phyloP scores from a whole-genome alignment of 2,113 vertebrate species.

The Sus scrofa region DNA sequence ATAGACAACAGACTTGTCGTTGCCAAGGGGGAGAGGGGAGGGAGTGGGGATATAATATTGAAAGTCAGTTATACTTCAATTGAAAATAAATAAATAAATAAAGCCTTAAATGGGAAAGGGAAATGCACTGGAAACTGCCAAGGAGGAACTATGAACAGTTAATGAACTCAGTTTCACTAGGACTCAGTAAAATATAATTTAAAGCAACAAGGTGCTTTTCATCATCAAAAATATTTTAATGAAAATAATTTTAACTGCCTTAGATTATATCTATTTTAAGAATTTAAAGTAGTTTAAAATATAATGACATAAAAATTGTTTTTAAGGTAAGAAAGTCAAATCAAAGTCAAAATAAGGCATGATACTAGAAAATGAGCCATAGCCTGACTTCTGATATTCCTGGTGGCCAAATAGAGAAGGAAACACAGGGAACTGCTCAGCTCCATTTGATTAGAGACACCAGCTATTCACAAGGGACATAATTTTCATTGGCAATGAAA shows the following conservation, averaged over 20 bases:
- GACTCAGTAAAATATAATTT: background rate
- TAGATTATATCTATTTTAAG: background rate
- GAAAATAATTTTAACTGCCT: constrained; percentile 16
- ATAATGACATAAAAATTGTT: constrained; percentile 21
- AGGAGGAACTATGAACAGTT: background rate
- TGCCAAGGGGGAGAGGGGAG: no score
- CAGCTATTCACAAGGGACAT: background rate
- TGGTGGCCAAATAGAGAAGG: background rate
- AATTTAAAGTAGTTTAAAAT: background rate
- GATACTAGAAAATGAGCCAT: background rate
- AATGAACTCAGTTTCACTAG: background rate
- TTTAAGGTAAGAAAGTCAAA: constrained; percentile 34
- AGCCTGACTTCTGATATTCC: background rate
- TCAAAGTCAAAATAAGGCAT: background rate
- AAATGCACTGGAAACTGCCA: background rate
- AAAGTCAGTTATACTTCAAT: background rate
- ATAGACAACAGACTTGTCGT: no score
- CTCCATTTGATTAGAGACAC: background rate
- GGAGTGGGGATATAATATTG: background rate
- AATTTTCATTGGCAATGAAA: background rate
- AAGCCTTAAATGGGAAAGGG: background rate
- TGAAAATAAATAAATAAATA: background rate
- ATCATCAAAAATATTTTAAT: constrained; percentile 8
- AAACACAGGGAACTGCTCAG: background rate
- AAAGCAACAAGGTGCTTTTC: background rate